Conservation (phyloP, 2,113 vertebrate genomes). For the Phylloscopus trochiloides region DNA sequence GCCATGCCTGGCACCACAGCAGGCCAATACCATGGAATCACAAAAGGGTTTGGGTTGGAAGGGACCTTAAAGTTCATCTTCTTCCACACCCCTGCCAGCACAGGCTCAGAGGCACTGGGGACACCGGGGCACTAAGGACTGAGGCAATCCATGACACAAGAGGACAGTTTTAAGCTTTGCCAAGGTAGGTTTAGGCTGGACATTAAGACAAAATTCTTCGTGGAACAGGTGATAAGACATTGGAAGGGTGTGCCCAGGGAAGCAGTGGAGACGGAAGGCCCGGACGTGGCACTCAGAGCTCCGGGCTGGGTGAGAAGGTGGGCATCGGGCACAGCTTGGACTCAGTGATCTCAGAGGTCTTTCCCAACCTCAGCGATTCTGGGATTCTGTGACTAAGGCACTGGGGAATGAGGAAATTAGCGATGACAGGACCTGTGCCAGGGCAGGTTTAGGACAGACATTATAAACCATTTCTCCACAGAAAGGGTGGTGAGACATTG, state of each 20-base stretch:
- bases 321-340: rapidly evolving
- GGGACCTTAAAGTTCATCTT: not conserved
- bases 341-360: rapidly evolving
- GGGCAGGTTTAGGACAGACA: not conserved
- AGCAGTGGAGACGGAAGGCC: not conserved
- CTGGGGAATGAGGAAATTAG: not conserved
- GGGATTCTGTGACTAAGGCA: not conserved
- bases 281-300: not conserved
- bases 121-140: not conserved
- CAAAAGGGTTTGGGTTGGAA: not conserved
- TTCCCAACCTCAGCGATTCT: not conserved
- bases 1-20: rapidly evolving
- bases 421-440: not conserved
- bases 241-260: not conserved
- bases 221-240: rapidly evolving
- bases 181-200: not conserved
- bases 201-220: not conserved
- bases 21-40: rapidly evolving
- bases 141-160: not conserved
- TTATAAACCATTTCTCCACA: not conserved
- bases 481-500: not conserved
- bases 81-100: not conserved
- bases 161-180: too few relatives aligned
- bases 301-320: not conserved
- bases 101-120: not conserved